Conservation (phyloP, 1,140 invertebrate genomes). For the Drosophila paulistorum region DNA sequence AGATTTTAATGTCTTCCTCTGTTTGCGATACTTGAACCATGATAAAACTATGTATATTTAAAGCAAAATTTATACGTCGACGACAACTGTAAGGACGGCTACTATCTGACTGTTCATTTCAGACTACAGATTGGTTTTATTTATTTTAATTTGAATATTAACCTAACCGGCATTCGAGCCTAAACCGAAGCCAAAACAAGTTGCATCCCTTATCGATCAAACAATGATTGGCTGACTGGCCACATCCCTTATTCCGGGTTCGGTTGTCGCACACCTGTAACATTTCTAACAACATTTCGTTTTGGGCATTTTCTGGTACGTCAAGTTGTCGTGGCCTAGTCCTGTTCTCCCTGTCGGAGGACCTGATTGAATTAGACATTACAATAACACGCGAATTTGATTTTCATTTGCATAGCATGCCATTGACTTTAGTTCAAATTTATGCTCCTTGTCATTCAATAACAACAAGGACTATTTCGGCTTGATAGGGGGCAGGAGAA, state of each 20-base stretch:
- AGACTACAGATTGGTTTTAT: slow-evolving; percentile 54
- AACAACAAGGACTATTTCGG: slow-evolving; percentile 22
- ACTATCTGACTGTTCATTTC: slow-evolving; percentile 55
- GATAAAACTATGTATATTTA: slow-evolving; percentile 42
- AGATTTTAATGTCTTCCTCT: slow-evolving; percentile 80
- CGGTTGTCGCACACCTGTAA: slow-evolving; percentile 47
- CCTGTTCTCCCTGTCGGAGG: slow-evolving; percentile 25
- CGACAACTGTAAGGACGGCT: slow-evolving; percentile 43
- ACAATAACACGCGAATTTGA: slow-evolving; percentile 39
- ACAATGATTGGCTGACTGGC: slow-evolving; percentile 68
- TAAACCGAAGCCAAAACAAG: slow-evolving; percentile 30
- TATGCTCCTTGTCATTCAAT: slow-evolving; percentile 52
- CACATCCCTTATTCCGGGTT: slow-evolving; percentile 43
- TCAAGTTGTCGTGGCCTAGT: slow-evolving; percentile 50
- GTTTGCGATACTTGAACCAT: slow-evolving; percentile 81
- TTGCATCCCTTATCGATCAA: slow-evolving; percentile 66
- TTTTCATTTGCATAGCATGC: slow-evolving; percentile 53
- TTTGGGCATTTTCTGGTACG: slow-evolving; percentile 46
- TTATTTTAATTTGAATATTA: slow-evolving; percentile 73
- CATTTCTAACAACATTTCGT: slow-evolving; percentile 42
- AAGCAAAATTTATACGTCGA: neutral
- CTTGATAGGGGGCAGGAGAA: slow-evolving; percentile 12
- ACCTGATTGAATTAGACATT: slow-evolving; percentile 48
- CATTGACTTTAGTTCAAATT: slow-evolving; percentile 31
- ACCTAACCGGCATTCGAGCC: slow-evolving; percentile 62